A percentile compares a stretch with the other conserved stretches of the same genome.
These are phyloP conservation scores for Pseudochaenichthys georgianus DNA, from an alignment of 2,797 vertebrate genomes.

Conservation along the genomic window DNA sequence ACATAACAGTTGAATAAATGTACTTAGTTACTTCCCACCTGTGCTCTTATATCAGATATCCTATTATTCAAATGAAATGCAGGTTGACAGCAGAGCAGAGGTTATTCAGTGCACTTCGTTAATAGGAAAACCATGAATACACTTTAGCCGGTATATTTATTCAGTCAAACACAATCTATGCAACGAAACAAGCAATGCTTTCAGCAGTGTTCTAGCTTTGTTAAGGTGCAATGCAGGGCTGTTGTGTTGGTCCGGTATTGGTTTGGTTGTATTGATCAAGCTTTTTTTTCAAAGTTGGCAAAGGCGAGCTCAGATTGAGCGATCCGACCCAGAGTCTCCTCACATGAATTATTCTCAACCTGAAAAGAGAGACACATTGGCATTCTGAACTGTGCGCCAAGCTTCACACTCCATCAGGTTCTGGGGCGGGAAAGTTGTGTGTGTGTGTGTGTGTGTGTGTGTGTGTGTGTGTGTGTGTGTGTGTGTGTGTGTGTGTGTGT, in stretches of 20 bases:
- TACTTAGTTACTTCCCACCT: too few relatives aligned
- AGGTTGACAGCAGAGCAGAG: slow-evolving; percentile 23
- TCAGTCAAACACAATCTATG: slow-evolving; percentile 12
- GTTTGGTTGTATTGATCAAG: slow-evolving; percentile 1
- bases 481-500: slow-evolving; percentile 15
- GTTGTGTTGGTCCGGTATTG: slow-evolving; percentile 10
- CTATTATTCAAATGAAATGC: slow-evolving; percentile 43
- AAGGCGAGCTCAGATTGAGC: slow-evolving; percentile 44
- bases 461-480: slow-evolving; percentile 8
- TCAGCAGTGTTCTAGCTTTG: slow-evolving; percentile 1
- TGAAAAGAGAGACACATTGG: slow-evolving; percentile 62
- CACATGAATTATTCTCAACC: slow-evolving; percentile 72
- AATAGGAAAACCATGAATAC: slow-evolving; percentile 16
- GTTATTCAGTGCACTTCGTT: slow-evolving; percentile 15
- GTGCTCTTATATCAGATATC: slow-evolving; percentile 23
- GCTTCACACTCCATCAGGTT: slow-evolving; percentile 64
- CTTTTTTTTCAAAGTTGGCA: slow-evolving; percentile 34
- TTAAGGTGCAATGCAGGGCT: neutral
- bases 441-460: slow-evolving; percentile 1
- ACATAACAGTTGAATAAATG: neutral
- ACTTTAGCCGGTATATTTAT: slow-evolving; percentile 18
- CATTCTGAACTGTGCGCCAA: slow-evolving; percentile 67
- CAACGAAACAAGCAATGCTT: neutral
- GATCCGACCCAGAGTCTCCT: slow-evolving; percentile 47
- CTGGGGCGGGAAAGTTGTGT: slow-evolving; percentile 36